A percentile compares a stretch with the other conserved stretches of the same genome.
Evolutionary conservation across 2,888 invertebrate species (phyloP).

Genomic region (Vesta saturnalis): DNA sequence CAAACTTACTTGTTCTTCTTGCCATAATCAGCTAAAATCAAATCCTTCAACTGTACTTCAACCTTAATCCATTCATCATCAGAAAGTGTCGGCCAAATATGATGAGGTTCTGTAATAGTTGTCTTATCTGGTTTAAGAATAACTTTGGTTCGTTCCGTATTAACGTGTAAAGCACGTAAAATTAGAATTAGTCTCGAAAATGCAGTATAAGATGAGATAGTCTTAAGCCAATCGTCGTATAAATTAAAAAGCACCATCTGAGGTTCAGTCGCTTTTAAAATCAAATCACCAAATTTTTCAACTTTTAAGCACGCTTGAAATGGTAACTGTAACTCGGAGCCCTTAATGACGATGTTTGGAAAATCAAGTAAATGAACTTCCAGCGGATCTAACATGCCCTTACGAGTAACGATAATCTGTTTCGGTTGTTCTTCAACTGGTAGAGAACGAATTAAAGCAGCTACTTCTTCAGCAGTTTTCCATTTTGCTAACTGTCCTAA

Average conservation of each 20-base stretch:
- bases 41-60: slow-evolving; percentile 97
- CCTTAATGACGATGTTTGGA: slow-evolving; percentile 99
- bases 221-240: slow-evolving; percentile 99
- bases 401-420: slow-evolving; percentile 99
- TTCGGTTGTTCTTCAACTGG: slow-evolving; percentile 99
- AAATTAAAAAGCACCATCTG: slow-evolving; percentile 99
- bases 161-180: slow-evolving; percentile 95
- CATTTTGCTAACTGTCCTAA: slow-evolving; percentile 98
- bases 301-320: slow-evolving; percentile 99
- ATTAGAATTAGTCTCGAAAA: slow-evolving; percentile 98
- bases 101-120: slow-evolving; percentile 98
- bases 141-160: slow-evolving; percentile 98
- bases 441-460: slow-evolving; percentile 96
- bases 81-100: slow-evolving; percentile 98
- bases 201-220: slow-evolving; percentile 98
- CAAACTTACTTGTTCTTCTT: slow-evolving; percentile 95
- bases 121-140: slow-evolving; percentile 99
- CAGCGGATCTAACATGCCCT: slow-evolving; percentile 99
- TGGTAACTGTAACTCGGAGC: slow-evolving; percentile 96
- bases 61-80: slow-evolving; percentile 99
- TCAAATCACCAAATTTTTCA: slow-evolving; percentile 99
- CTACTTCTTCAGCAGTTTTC: slow-evolving; percentile 99
- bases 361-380: slow-evolving; percentile 99
- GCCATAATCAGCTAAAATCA: slow-evolving; percentile 98
- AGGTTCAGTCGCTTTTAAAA: slow-evolving; percentile 98